Conservation (phyloP, 2,888 invertebrate genomes). For the Cantharis nigra region DNA sequence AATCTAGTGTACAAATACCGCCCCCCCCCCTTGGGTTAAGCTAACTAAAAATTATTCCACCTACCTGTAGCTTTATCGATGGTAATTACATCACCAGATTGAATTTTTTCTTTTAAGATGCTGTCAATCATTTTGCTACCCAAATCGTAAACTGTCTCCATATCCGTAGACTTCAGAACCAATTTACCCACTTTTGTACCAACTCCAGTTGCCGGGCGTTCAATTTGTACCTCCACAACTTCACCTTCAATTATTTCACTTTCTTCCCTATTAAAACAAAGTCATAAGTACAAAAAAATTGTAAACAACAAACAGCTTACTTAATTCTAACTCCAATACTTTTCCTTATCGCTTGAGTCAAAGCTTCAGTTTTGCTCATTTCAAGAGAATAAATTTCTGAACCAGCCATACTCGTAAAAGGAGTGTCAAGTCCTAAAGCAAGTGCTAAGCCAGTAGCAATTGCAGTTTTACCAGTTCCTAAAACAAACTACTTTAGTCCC, state of each 20-base stretch:
- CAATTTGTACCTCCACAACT: constrained; percentile 96
- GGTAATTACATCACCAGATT: constrained; percentile 95
- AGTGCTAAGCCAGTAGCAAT: constrained; percentile 97
- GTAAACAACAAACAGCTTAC: constrained; percentile 36
- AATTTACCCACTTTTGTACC: constrained; percentile 90
- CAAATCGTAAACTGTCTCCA: constrained; percentile 99
- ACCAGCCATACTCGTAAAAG: constrained; percentile 98
- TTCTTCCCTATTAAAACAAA: constrained; percentile 75
- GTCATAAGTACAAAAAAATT: not conserved
- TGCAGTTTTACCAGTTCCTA: constrained; percentile 89
- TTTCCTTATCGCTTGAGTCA: constrained; percentile 95
- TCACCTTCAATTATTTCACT: constrained; percentile 99
- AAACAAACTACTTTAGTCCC: not conserved
- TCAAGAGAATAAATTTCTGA: constrained; percentile 98
- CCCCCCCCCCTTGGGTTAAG: no score
- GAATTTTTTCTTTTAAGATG: constrained; percentile 93
- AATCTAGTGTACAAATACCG: no score
- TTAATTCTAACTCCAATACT: constrained; percentile 88
- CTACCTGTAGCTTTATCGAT: constrained; percentile 98
- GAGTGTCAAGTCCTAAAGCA: constrained; percentile 91
- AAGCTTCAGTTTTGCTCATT: constrained; percentile 98
- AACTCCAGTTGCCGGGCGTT: constrained; percentile 89
- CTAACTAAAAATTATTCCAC: constrained; percentile 58
- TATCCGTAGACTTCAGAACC: constrained; percentile 97
- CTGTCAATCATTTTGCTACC: constrained; percentile 98